Evolutionary conservation across 2,797 vertebrate genomes (phyloP).

Genomic region (Tenualosa ilisha): DNA sequence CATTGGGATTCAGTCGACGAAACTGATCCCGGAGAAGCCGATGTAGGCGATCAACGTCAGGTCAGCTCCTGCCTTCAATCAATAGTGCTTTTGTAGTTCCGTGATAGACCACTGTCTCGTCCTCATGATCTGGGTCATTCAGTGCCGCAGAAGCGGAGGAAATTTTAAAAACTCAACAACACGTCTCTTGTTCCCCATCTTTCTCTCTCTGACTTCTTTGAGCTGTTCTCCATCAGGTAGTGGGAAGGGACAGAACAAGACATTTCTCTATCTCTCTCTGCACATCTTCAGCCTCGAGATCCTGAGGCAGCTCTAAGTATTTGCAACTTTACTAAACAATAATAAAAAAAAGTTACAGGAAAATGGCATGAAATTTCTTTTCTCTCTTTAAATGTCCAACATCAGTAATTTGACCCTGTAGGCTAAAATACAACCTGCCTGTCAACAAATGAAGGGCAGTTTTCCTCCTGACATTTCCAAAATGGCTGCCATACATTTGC

Average conservation of each 20-base stretch:
- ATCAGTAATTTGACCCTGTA: conserved; percentile 50
- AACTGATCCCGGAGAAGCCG: conserved; percentile 18
- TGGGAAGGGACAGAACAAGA: neutral
- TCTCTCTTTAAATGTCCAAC: conserved; percentile 5
- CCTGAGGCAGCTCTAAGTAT: conserved; percentile 39
- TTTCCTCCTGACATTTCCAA: neutral
- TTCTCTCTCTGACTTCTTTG: neutral
- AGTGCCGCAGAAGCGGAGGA: neutral
- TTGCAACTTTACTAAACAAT: conserved; percentile 42
- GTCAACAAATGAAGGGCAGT: conserved; percentile 31
- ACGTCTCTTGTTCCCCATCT: conserved; percentile 34
- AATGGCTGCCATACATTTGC: neutral
- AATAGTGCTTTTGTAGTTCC: neutral
- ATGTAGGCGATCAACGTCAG: neutral
- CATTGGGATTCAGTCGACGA: neutral
- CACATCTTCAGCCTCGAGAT: conserved; percentile 33
- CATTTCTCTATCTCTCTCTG: conserved; percentile 20
- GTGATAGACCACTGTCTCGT: neutral
- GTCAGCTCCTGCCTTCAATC: neutral
- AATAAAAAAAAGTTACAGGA: conserved; percentile 37
- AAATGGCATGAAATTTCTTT: conserved; percentile 40
- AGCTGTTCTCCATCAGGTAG: neutral
- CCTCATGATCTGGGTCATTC: neutral
- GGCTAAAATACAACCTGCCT: conserved; percentile 42
- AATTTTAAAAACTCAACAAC: conserved; percentile 47